Conservation (phyloP, 2,113 vertebrate genomes). For the Chionis minor region DNA sequence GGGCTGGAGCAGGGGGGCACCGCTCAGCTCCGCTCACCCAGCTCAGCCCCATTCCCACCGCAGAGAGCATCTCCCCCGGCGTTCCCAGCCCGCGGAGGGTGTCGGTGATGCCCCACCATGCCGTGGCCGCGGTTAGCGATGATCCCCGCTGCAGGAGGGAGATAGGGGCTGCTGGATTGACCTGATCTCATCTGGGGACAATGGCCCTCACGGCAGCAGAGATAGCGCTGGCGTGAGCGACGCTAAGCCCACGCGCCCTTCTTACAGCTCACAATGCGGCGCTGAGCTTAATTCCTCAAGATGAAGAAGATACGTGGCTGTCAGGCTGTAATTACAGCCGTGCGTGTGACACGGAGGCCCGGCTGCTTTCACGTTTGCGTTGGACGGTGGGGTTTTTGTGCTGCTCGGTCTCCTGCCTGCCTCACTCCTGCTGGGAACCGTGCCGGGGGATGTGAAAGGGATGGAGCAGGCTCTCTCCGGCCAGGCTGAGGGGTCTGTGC, state of each 20-base stretch:
- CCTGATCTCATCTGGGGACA: conserved; percentile 47
- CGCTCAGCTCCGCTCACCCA: fast-evolving
- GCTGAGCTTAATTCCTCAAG: conserved; percentile 45
- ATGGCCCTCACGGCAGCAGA: conserved; percentile 26
- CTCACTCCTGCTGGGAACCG: neutral
- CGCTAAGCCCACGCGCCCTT: conserved; percentile 33
- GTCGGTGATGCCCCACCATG: neutral
- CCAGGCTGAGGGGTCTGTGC: neutral
- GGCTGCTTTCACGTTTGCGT: neutral
- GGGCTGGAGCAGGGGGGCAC: neutral
- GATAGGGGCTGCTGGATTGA: conserved; percentile 26
- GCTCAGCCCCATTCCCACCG: fast-evolving
- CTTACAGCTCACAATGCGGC: conserved; percentile 34
- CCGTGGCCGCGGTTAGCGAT: neutral
- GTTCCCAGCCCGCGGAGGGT: neutral
- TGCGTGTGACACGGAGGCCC: neutral
- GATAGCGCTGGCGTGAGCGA: neutral
- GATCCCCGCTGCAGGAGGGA: conserved; percentile 25
- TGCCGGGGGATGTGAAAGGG: fast-evolving
- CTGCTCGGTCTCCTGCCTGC: neutral
- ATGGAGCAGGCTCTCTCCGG: neutral
- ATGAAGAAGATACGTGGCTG: conserved; percentile 52
- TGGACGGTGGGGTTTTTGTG: neutral
- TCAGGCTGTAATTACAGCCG: conserved; percentile 29
- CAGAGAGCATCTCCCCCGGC: neutral